phyloP scores from a whole-genome alignment of 2,797 vertebrate genomes.

The Telmatherina bonti region DNA sequence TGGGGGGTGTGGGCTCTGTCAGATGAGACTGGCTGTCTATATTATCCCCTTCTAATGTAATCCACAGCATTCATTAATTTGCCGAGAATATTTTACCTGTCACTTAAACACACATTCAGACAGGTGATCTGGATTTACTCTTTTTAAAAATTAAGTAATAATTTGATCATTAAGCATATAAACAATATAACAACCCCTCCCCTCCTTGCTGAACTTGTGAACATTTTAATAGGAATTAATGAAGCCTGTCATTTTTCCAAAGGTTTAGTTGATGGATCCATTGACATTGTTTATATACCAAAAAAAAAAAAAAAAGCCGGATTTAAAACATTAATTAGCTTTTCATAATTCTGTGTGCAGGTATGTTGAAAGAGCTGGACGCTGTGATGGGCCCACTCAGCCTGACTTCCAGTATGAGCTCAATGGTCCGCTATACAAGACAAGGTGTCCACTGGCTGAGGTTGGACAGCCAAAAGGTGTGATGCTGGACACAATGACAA shows the following conservation, averaged over 20 bases:
- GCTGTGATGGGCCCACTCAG: conserved; percentile 80
- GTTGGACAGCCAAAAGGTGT: conserved; percentile 82
- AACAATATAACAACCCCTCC: not conserved
- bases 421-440: conserved; percentile 88
- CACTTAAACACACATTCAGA: no score
- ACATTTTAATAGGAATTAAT: no score
- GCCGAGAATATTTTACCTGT: not conserved
- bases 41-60: not conserved
- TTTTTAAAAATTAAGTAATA: no score
- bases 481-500: conserved; percentile 32
- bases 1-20: no score
- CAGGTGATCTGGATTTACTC: no score
- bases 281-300: not conserved
- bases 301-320: not conserved
- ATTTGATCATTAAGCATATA: not conserved
- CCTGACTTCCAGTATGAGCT: conserved; percentile 86
- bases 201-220: no score
- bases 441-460: conserved; percentile 92
- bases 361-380: conserved; percentile 89
- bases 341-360: conserved; percentile 69
- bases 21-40: no score
- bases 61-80: not conserved
- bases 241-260: not conserved
- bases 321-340: not conserved
- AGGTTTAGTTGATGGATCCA: not conserved